Evolutionary conservation across 2,113 vertebrate species (phyloP).

Genomic region (Salvelinus fontinalis): DNA sequence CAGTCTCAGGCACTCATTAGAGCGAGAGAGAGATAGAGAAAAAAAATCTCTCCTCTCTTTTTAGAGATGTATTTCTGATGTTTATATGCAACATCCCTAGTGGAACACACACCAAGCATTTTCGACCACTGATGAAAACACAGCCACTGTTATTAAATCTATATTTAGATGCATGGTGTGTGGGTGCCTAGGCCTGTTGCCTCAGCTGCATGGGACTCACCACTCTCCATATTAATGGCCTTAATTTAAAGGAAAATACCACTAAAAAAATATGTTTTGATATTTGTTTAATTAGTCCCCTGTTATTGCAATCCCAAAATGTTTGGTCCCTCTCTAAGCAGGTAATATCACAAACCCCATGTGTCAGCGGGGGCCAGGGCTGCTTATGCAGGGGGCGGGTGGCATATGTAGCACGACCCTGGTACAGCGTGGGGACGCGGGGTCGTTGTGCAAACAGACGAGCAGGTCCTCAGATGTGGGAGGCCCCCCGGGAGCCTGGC

Average conservation of each 20-base stretch:
- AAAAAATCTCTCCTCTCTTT: neutral
- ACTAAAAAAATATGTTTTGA: too few species aligned
- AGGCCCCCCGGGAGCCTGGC: slow-evolving; percentile 74
- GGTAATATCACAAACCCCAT: slow-evolving; percentile 37
- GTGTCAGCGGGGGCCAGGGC: slow-evolving; percentile 16
- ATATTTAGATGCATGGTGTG: slow-evolving; percentile 69
- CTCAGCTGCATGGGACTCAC: slow-evolving; percentile 35
- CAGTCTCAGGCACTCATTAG: slow-evolving; percentile 63
- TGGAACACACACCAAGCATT: slow-evolving; percentile 68
- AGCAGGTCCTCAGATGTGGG: slow-evolving; percentile 77
- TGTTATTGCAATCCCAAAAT: too few species aligned
- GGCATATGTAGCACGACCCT: slow-evolving; percentile 76
- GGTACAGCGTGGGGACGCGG: slow-evolving; percentile 73
- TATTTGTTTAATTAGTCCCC: too few species aligned
- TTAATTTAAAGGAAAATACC: slow-evolving; percentile 51
- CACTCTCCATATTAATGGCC: slow-evolving; percentile 63
- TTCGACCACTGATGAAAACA: slow-evolving; percentile 52
- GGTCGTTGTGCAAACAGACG: slow-evolving; percentile 61
- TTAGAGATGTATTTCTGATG: slow-evolving; percentile 44
- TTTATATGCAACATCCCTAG: slow-evolving; percentile 28
- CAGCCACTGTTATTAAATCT: slow-evolving; percentile 71
- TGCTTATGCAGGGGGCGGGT: slow-evolving; percentile 44
- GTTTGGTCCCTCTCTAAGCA: slow-evolving; percentile 12
- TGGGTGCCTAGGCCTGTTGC: slow-evolving; percentile 2
- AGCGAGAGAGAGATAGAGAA: too few species aligned